These are phyloP conservation scores for Branchipolynoe longqiensis DNA, from an alignment of 2,888 invertebrate species.

Conservation along the genomic window DNA sequence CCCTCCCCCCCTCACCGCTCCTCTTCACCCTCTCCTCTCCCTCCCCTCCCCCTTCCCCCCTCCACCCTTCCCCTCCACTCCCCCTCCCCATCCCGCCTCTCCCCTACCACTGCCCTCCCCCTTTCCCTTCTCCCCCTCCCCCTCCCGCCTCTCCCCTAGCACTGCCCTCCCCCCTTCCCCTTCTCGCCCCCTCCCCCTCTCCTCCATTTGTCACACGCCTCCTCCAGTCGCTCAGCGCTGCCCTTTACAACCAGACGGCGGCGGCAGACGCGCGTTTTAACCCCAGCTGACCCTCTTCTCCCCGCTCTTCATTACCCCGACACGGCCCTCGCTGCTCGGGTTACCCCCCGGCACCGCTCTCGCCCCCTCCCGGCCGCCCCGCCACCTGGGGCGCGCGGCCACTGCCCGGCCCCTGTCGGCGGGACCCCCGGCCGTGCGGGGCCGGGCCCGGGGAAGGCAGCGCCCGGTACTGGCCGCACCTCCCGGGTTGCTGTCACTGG, in stretches of 20 bases:
- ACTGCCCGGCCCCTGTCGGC: slow-evolving; percentile 12
- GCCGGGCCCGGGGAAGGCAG: slow-evolving; percentile 10
- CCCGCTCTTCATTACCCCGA: slow-evolving; percentile 52
- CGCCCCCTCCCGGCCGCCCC: not conserved
- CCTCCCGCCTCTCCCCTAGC: too few species aligned
- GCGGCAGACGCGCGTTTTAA: slow-evolving; percentile 40
- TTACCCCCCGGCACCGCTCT: slow-evolving; percentile 35
- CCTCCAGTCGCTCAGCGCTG: too few species aligned
- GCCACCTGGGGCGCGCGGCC: slow-evolving; percentile 22
- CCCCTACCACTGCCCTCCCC: too few species aligned
- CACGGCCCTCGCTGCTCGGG: slow-evolving; percentile 40
- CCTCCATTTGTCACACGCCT: slow-evolving; percentile 28
- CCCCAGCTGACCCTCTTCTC: slow-evolving; percentile 36
- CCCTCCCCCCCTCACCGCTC: too few species aligned
- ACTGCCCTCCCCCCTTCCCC: too few species aligned
- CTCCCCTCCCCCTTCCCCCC: too few species aligned
- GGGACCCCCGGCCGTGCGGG: not conserved
- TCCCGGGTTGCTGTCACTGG: not conserved
- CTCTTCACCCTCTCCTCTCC: too few species aligned
- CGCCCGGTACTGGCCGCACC: slow-evolving; percentile 19
- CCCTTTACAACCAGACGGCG: not conserved
- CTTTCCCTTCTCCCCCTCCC: too few species aligned
- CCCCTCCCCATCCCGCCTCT: too few species aligned
- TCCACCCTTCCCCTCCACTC: too few species aligned
- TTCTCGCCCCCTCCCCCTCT: too few species aligned